Percentiles rank a stretch among this genome's conserved stretches.
phyloP scores from a whole-genome alignment of 2,888 invertebrate genomes.

The Cyclophora punctaria region DNA sequence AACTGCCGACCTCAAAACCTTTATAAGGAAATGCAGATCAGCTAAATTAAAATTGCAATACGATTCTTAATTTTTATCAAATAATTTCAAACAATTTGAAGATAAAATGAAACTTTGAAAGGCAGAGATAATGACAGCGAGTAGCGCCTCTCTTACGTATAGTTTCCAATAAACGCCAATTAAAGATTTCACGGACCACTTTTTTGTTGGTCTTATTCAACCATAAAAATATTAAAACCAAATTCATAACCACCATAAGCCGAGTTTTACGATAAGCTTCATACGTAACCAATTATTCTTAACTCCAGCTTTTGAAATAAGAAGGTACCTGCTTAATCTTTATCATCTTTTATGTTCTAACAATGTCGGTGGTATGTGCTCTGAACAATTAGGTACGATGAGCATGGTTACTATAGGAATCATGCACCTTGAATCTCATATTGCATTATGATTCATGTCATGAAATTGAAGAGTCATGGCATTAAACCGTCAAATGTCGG shows the following conservation, averaged over 20 bases:
- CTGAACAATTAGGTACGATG: slow-evolving; percentile 8
- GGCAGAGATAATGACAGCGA: too few relatives aligned
- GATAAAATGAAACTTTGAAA: too few relatives aligned
- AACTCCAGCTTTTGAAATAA: neutral
- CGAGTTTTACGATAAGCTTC: neutral
- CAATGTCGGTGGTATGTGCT: slow-evolving; percentile 10
- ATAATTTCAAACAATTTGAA: neutral
- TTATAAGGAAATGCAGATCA: slow-evolving; percentile 49
- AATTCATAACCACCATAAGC: too few relatives aligned
- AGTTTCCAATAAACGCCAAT: slow-evolving; percentile 11
- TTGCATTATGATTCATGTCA: slow-evolving; percentile 57
- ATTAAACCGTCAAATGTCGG: slow-evolving; percentile 48
- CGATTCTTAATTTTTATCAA: slow-evolving; percentile 16
- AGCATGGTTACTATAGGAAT: slow-evolving; percentile 23
- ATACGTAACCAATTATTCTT: neutral
- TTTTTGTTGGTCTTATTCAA: slow-evolving; percentile 5
- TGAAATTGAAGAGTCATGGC: slow-evolving; percentile 49
- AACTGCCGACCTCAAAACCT: slow-evolving; percentile 47
- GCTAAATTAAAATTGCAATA: slow-evolving; percentile 48
- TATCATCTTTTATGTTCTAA: neutral
- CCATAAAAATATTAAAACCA: too few relatives aligned
- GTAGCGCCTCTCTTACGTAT: neutral
- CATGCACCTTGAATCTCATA: slow-evolving; percentile 43
- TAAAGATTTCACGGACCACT: slow-evolving; percentile 19
- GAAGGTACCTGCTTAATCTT: slow-evolving; percentile 12